These are phyloP conservation scores for Trichogramma evanescens DNA, from an alignment of 2,888 invertebrate species.

Conservation along the genomic window DNA sequence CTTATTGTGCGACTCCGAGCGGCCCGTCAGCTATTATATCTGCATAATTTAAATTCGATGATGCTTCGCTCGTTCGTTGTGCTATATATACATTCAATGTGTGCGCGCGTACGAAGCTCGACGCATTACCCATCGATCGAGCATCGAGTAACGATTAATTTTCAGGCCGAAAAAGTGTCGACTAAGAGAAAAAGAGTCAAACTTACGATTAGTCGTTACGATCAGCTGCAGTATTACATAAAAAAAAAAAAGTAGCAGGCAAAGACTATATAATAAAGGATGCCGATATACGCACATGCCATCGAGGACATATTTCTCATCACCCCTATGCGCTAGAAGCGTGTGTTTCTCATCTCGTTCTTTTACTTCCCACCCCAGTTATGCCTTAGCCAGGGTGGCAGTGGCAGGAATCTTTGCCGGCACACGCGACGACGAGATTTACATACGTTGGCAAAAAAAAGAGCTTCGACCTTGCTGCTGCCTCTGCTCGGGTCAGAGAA, in stretches of 20 bases:
- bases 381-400: neutral
- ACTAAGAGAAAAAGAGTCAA: neutral
- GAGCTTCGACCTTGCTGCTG: neutral
- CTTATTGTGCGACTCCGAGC: neutral
- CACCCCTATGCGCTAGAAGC: neutral
- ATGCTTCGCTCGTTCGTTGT: neutral
- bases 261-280: neutral
- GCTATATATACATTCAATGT: neutral
- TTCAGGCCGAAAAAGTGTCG: neutral
- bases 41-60: constrained; percentile 9
- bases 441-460: constrained; percentile 23
- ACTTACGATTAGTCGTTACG: neutral
- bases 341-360: constrained; percentile 3
- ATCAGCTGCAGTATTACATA: neutral
- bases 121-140: too few relatives aligned
- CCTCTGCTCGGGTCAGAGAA: neutral
- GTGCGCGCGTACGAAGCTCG: too few relatives aligned
- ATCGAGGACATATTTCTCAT: constrained; percentile 16
- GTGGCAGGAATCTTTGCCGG: constrained; percentile 12
- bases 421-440: constrained; percentile 19
- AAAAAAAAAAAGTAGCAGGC: neutral
- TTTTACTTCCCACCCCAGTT: neutral
- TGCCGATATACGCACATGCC: neutral
- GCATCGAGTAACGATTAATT: neutral
- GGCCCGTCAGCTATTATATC: too few relatives aligned